These are phyloP conservation scores for Bathynomus jamesi DNA, from an alignment of 1,140 invertebrate genomes.

Conservation along the genomic window DNA sequence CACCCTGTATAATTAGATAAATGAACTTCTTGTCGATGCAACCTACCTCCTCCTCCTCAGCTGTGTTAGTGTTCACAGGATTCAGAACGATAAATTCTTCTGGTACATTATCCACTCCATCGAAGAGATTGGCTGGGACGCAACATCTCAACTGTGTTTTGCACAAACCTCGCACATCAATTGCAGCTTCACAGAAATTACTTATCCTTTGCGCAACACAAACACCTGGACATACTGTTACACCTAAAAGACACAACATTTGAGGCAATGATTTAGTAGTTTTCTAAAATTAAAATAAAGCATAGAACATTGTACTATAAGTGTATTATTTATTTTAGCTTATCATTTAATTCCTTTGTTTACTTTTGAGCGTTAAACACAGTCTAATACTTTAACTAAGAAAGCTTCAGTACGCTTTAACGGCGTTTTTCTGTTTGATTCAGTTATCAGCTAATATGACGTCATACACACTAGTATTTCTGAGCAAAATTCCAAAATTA, in stretches of 20 bases:
- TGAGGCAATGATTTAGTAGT: not conserved
- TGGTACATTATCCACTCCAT: conserved; percentile 56
- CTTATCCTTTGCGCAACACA: conserved; percentile 71
- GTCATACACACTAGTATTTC: too few relatives aligned
- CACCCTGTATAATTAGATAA: too few relatives aligned
- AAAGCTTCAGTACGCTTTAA: too few relatives aligned
- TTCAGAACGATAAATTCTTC: conserved; percentile 58
- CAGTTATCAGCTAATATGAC: too few relatives aligned
- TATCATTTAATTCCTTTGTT: too few relatives aligned
- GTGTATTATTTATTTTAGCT: too few relatives aligned
- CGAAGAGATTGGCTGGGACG: conserved; percentile 52
- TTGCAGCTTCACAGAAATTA: conserved; percentile 73
- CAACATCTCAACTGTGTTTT: conserved; percentile 53
- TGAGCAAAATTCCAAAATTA: too few relatives aligned
- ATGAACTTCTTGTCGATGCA: too few relatives aligned
- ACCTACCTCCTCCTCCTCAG: conserved; percentile 29
- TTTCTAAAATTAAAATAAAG: not conserved
- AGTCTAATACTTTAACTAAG: too few relatives aligned
- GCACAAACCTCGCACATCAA: conserved; percentile 60
- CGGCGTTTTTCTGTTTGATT: too few relatives aligned
- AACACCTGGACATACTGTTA: conserved; percentile 58
- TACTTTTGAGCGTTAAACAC: too few relatives aligned
- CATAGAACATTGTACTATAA: too few relatives aligned
- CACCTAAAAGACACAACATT: not conserved
- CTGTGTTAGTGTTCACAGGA: conserved; percentile 16